Evolutionary conservation across 2,888 invertebrate genomes (phyloP), one percentile per base, ranked within the genome.

Genomic region (Plagodis pulveraria): DNA sequence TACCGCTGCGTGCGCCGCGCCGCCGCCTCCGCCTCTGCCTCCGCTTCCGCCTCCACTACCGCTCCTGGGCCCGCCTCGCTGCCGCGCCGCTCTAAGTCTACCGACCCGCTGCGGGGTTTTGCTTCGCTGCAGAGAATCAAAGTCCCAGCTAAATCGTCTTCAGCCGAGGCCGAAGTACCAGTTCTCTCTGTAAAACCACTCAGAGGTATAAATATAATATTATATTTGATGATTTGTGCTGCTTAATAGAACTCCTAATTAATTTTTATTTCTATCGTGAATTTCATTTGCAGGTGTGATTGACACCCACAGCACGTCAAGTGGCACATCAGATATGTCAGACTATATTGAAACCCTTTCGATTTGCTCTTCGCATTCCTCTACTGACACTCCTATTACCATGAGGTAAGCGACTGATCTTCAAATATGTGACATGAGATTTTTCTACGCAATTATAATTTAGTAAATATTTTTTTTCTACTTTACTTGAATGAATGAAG

Each of bases 311-410:
- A 96, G 96, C 74, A 96, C 96, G 9, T 96, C 96, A 77, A 97
- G 96, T 78, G 97, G 97, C 32, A 96, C 97, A 6, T 97, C 97
- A 0, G 97, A 97, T 78, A 97, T 97, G 96, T 97, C 96, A 5
- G 97, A 97, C 88, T 97, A 97, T 82, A 96, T 97, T 74, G 97
- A 97, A 83, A 97, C 97, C 7, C 87, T 97, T 32, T 96, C 96
- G 11, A 86, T 97, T 67, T 96, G 96, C 51, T 96, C 97, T 5
- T 96, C 97, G 56, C 96, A 96, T 72, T 96, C 96, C 62, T 96
- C 96, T 10, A 95, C 95, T 6, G 96, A 96, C 74, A 95, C 96
- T 35, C 95, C 95, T 5, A 94, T 95, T 67, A 94, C 94, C 10
- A 83, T 93, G 81, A 86, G 93, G 93, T 93, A 69, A 71, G 63